phyloP scores from a whole-genome alignment of 1,140 invertebrate genomes.

The Formica exsecta region DNA sequence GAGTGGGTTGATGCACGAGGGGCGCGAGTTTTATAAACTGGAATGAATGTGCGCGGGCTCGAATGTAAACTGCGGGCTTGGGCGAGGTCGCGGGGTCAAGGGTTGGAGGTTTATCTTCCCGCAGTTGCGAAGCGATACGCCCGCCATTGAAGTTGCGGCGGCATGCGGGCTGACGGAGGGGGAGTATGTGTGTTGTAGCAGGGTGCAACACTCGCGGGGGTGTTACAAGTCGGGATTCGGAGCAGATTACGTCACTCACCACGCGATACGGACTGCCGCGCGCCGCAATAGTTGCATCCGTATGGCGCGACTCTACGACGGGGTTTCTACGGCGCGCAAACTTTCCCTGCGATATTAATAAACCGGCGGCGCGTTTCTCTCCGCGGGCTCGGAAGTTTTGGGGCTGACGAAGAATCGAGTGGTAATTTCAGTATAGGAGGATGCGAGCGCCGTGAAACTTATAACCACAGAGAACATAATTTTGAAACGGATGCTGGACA shows the following conservation, averaged over 20 bases:
- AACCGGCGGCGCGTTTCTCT: not conserved
- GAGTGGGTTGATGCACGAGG: slow-evolving; percentile 59
- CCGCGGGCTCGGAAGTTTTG: not conserved
- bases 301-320: slow-evolving; percentile 49
- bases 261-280: slow-evolving; percentile 45
- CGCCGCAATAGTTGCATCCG: slow-evolving; percentile 51
- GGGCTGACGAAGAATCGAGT: not conserved
- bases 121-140: slow-evolving; percentile 77
- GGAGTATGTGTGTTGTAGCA: not conserved
- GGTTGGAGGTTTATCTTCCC: slow-evolving; percentile 76
- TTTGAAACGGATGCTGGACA: slow-evolving; percentile 23
- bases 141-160: slow-evolving; percentile 72
- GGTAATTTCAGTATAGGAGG: not conserved
- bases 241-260: slow-evolving; percentile 75
- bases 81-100: slow-evolving; percentile 73
- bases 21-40: slow-evolving; percentile 77
- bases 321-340: not conserved
- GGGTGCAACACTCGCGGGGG: slow-evolving; percentile 62
- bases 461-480: slow-evolving; percentile 7
- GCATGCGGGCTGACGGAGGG: slow-evolving; percentile 63
- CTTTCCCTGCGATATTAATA: slow-evolving; percentile 6
- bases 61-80: slow-evolving; percentile 70
- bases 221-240: slow-evolving; percentile 75
- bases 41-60: slow-evolving; percentile 74
- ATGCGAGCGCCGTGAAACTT: slow-evolving; percentile 1